A percentile compares a stretch with the other conserved stretches of the same genome.
These are phyloP conservation scores for Catharus ustulatus DNA, from an alignment of 2,797 vertebrate genomes.

Conservation along the genomic window DNA sequence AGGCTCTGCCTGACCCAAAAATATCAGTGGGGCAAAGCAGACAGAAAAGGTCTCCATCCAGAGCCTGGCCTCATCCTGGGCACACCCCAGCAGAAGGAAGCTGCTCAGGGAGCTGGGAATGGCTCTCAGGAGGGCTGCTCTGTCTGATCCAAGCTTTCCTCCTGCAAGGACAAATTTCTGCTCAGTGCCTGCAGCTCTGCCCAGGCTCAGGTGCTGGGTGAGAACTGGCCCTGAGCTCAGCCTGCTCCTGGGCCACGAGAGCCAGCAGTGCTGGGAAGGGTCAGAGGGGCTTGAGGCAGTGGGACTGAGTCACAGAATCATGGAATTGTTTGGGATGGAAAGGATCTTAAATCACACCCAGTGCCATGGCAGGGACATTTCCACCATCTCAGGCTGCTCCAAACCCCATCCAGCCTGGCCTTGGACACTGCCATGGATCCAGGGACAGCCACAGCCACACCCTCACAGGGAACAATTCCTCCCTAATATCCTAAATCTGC, in stretches of 20 bases:
- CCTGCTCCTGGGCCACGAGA: fast-evolving
- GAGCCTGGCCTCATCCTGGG: neutral
- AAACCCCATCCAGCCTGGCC: fast-evolving
- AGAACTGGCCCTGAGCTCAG: neutral
- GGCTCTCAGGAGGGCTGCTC: neutral
- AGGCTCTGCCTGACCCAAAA: neutral
- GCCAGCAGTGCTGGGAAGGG: neutral
- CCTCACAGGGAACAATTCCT: neutral
- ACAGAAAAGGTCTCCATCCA: neutral
- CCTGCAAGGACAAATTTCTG: neutral
- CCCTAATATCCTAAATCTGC: neutral
- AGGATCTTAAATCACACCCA: fast-evolving
- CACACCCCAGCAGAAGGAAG: neutral
- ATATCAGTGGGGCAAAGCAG: neutral
- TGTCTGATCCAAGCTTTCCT: neutral
- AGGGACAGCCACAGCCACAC: neutral
- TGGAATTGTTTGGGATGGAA: neutral
- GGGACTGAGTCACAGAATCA: neutral
- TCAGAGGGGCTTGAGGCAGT: neutral
- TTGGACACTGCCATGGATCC: neutral
- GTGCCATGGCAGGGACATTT: neutral
- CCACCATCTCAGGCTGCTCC: fast-evolving
- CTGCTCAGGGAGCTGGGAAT: neutral
- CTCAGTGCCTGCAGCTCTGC: neutral
- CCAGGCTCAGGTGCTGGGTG: fast-evolving